These are phyloP conservation scores for Nysson spinosus DNA, from an alignment of 2,888 invertebrate genomes.

Conservation along the genomic window DNA sequence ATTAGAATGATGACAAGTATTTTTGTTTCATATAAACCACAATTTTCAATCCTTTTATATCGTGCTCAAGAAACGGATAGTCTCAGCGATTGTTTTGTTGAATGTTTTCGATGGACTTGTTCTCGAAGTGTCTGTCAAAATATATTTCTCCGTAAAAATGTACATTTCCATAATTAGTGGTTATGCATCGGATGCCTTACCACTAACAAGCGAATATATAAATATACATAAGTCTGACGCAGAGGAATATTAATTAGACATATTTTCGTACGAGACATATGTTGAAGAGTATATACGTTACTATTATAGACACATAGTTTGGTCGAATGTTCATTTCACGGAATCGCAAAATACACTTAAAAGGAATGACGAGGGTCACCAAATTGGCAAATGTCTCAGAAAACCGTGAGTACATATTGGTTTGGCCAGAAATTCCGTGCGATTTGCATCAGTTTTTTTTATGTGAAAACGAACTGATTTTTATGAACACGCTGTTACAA, in stretches of 20 bases:
- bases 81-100: conserved; percentile 9
- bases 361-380: conserved; percentile 31
- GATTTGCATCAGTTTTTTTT: no score
- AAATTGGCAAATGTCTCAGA: conserved; percentile 12
- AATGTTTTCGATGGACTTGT: conserved; percentile 19
- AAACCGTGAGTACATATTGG: conserved; percentile 13
- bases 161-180: conserved; percentile 53
- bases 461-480: no score
- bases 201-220: conserved; percentile 47
- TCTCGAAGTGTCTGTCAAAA: conserved; percentile 53
- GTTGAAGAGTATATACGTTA: conserved; percentile 29
- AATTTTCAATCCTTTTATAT: background rate
- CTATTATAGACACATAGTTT: conserved; percentile 72
- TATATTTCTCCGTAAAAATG: conserved; percentile 57
- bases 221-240: no score
- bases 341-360: conserved; percentile 52
- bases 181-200: conserved; percentile 52
- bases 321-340: conserved; percentile 69
- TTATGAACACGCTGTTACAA: no score
- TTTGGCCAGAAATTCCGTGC: no score
- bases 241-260: conserved; percentile 32
- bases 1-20: no score
- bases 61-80: conserved; percentile 10
- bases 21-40: no score
- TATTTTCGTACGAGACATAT: conserved; percentile 35